Evolutionary conservation across 2,888 invertebrate species (phyloP), one percentile per base, ranked within the genome.

Genomic region (Parnassius mnemosyne): DNA sequence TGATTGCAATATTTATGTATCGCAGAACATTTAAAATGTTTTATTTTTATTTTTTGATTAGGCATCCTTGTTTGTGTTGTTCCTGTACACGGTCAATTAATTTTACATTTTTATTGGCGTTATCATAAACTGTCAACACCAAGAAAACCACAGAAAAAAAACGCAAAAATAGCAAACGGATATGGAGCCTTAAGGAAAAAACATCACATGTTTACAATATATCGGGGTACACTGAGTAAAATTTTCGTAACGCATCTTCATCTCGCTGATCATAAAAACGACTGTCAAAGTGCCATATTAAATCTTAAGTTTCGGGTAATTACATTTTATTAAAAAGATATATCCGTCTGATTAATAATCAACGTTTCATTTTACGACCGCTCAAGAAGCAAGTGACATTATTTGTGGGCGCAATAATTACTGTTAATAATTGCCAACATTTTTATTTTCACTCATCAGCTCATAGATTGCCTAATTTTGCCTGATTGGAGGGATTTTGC

Each of bases 191-290:
- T 56, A 61, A 61, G 56, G 61, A 61, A 52, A 61, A 56, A 61
- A 57, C 47, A 61, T 53, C 20, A 11, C 20, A 12, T 49, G 57
- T 57, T 56, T 53, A 57, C 46, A 52, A 52, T 52, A 52, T 52
- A 20, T 25, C 20, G 55, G 46, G 20, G 25, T 7, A 5, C 5
- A 34, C 7, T 12, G 20, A 47, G 47, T 53, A 43, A 55, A 53
- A 12, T 62, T 62, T 54, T 53, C 53, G 43, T 49, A 51, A 57
- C 34, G 50, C 58, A 51, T 55, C 63, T 63, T 58, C 54, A 55
- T 63, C 50, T 44, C 12, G 25, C 3, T 44, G 44, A 53, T 46
- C 43, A 57, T 61, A 57, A 57, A 61, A 34, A 49, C 9, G 12
- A 10, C 53, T 10, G 20, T 42, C 42, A 42, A 57, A 57, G 20